These are phyloP conservation scores for Pterocles orientalis DNA, from an alignment of 2,113 vertebrate genomes.

Conservation along the genomic window DNA sequence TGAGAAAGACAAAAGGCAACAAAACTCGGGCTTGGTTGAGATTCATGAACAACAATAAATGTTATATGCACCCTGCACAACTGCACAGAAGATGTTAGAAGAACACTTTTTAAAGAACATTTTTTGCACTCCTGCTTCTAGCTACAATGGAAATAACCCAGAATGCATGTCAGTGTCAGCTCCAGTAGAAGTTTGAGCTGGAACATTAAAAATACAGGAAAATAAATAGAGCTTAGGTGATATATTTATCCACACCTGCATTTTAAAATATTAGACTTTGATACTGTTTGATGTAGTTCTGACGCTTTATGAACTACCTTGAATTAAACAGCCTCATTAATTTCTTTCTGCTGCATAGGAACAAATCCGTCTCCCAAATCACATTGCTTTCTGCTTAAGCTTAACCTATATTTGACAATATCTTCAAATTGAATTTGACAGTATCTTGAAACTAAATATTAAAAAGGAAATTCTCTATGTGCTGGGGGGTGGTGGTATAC, in stretches of 20 bases:
- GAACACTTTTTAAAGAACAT: background rate
- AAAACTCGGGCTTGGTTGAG: background rate
- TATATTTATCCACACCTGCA: accelerated
- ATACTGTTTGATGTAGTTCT: background rate
- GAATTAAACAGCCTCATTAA: background rate
- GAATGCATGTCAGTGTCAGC: background rate
- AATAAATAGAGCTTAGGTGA: background rate
- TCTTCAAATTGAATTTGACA: background rate
- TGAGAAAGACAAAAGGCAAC: background rate
- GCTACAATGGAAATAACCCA: background rate
- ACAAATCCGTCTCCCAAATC: background rate
- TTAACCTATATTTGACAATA: background rate
- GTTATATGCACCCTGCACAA: background rate
- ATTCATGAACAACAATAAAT: background rate
- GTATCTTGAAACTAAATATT: background rate
- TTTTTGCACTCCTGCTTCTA: constrained; percentile 20
- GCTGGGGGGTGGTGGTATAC: background rate
- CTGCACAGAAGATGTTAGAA: background rate
- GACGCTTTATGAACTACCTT: background rate
- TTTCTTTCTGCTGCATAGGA: background rate
- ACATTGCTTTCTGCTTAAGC: background rate
- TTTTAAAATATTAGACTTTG: background rate
- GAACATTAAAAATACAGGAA: background rate
- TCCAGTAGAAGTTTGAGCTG: background rate
- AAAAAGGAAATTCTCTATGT: background rate